Base-by-base conservation (phyloP, 2,888 invertebrate species). In the Nomada fabriciana region DNA sequence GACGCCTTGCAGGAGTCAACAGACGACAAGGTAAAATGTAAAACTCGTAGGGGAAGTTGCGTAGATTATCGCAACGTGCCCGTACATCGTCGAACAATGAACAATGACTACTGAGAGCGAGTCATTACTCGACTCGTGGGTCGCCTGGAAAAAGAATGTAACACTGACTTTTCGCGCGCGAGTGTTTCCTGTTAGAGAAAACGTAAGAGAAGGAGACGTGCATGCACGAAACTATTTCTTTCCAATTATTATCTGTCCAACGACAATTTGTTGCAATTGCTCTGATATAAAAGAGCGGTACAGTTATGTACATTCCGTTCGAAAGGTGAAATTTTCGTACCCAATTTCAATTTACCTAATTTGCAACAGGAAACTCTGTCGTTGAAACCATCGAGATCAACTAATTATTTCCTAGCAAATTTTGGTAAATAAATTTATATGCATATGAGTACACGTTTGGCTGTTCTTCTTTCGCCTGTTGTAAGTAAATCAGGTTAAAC, bases 31-130 rank as follows among this genome's bases (percentile, higher is more conserved):
- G 85, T 71, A 43, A 70, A 60, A 50, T 42, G 53, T 59, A 65
- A 63, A 36, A 63, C 29, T 63, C 53, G 76, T 76, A 85, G 77
- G 86, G 87, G 82, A 87, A 87, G 72, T 87, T 87, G 87, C 87
- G 85, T 73, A 76, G 83, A 85, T 85, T 83, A 87, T 85, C 85
- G 79, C 79, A 72, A 76, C 68, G 69, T 25, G 80, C 57, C 63
- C 65, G 76, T 79, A 73, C 77, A 67, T 82, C 61, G 83, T 71
- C 76, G 83, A 85, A 88, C 88, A 88, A 88, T 88, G 84, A 83
- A 88, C 87, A 87, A 87, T 88, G 86, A 88, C 82, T 83, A 82
- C 87, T 78, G 87, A 85, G 85, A 82, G 87, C 85, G 80, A 83
- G 77, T 83, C 77, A 71, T 83, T 82, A 67, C 81, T 70, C 61